Conservation (phyloP, 2,888 invertebrate species). For the Cancer borealis region DNA sequence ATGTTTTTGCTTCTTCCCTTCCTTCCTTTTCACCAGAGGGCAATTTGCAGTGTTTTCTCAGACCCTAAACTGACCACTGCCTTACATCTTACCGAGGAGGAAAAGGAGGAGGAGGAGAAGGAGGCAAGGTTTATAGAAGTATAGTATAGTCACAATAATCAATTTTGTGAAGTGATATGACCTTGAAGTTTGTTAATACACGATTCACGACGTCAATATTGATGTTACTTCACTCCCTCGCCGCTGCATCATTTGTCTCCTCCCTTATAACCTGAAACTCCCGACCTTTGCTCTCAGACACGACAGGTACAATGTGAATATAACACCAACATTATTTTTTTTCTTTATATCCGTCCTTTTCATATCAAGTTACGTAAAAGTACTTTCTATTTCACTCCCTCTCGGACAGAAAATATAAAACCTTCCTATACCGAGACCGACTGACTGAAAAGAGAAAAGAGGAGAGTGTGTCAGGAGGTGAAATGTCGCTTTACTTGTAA, state of each 20-base stretch:
- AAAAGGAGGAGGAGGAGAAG: neutral
- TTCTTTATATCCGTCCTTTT: neutral
- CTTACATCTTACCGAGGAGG: neutral
- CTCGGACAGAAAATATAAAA: neutral
- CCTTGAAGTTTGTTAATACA: neutral
- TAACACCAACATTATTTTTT: neutral
- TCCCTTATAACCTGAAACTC: neutral
- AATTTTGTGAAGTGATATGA: neutral
- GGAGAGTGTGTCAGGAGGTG: neutral
- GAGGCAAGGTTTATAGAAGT: neutral
- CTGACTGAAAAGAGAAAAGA: neutral
- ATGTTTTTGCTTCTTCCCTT: neutral
- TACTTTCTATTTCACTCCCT: neutral
- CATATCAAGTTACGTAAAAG: neutral
- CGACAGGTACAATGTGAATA: neutral
- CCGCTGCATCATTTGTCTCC: conserved; percentile 1
- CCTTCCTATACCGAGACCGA: neutral
- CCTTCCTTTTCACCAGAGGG: neutral
- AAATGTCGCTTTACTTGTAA: neutral
- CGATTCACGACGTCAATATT: conserved; percentile 22
- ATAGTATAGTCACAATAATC: neutral
- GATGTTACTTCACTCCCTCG: neutral
- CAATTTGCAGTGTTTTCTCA: neutral
- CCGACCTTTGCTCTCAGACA: conserved; percentile 7
- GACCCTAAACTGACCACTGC: neutral